Conservation (phyloP, 2,113 vertebrate species). For the Mungos mungo region DNA sequence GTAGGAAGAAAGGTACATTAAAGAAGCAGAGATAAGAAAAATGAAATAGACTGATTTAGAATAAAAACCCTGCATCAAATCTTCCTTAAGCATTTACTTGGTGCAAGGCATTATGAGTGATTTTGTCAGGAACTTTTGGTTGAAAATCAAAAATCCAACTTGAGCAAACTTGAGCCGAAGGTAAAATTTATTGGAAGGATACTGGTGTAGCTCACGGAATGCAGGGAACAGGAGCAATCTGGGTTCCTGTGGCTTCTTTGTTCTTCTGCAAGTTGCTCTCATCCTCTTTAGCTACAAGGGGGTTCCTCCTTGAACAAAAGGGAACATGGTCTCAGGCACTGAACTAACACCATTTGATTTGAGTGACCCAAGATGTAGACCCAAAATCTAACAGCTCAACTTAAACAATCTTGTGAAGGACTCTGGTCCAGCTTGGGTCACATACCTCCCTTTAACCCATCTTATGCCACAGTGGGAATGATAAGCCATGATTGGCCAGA, state of each 20-base stretch:
- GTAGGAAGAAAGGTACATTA: background rate
- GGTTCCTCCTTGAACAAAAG: background rate
- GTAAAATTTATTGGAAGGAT: background rate
- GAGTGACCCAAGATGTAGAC: background rate
- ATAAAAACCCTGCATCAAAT: background rate
- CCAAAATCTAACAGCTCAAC: background rate
- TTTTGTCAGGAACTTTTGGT: background rate
- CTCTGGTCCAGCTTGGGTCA: background rate
- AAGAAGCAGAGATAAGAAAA: background rate
- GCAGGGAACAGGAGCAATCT: background rate
- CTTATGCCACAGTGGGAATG: background rate
- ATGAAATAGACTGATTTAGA: background rate
- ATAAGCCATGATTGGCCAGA: background rate
- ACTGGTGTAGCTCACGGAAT: background rate
- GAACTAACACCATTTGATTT: background rate
- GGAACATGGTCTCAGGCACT: background rate
- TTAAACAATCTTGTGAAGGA: background rate
- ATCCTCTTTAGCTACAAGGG: background rate
- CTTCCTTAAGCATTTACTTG: background rate
- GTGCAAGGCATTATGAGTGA: background rate
- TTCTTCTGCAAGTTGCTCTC: background rate
- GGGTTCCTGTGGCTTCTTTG: background rate
- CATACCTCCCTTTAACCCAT: background rate
- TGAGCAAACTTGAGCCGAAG: background rate
- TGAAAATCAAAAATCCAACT: background rate